Conservation (phyloP, 2,113 vertebrate species). For the Butorides virescens region DNA sequence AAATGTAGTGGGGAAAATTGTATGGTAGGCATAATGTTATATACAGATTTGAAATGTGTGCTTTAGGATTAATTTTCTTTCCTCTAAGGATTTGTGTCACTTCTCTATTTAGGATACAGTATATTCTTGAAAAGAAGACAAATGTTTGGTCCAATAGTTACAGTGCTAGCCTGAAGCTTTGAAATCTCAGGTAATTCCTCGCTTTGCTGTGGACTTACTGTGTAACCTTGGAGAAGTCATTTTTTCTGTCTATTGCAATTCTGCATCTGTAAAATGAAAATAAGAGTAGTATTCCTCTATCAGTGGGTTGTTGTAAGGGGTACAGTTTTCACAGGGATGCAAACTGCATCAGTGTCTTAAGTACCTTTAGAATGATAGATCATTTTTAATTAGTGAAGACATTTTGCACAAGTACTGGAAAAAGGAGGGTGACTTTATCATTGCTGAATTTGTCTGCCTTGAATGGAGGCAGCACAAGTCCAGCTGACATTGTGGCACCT, state of each 20-base stretch:
- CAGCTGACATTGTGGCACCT: neutral
- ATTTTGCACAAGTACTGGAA: neutral
- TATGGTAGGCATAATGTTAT: neutral
- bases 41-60: neutral
- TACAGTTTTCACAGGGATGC: neutral
- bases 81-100: neutral
- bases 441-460: neutral
- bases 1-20: neutral
- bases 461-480: neutral
- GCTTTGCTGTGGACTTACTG: neutral
- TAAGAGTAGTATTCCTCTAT: neutral
- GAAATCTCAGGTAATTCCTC: neutral
- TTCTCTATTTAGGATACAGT: neutral
- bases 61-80: constrained; percentile 1
- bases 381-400: neutral
- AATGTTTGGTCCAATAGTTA: neutral
- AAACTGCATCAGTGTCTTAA: neutral
- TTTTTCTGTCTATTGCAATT: neutral
- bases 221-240: neutral
- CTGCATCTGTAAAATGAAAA: neutral
- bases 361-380: neutral
- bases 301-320: neutral
- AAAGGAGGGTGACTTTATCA: neutral
- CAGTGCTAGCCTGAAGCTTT: neutral
- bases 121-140: neutral